phyloP scores from a whole-genome alignment of 2,113 vertebrate species.

The Haliaeetus leucogaster region DNA sequence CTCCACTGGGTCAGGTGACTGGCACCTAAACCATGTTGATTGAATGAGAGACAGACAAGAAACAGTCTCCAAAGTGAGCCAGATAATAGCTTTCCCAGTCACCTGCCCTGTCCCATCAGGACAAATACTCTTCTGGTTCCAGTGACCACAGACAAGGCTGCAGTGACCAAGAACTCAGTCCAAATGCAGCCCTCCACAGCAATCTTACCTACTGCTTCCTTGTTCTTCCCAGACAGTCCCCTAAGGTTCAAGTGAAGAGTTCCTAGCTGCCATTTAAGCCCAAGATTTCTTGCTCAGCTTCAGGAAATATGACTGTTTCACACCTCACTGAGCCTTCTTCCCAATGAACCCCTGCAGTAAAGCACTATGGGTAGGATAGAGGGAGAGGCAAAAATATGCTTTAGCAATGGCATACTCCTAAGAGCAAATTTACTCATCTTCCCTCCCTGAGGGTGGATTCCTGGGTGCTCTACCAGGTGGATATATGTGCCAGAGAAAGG shows the following conservation, averaged over 20 bases:
- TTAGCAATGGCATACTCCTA: neutral
- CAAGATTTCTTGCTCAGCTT: neutral
- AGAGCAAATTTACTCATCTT: neutral
- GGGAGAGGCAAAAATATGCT: neutral
- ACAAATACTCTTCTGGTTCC: neutral
- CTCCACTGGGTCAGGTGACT: neutral
- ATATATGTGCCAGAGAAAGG: neutral
- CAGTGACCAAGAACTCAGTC: neutral
- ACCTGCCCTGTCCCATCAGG: neutral
- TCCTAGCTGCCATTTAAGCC: neutral
- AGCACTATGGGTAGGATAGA: neutral
- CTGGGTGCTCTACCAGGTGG: neutral
- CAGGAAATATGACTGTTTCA: neutral
- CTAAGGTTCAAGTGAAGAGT: neutral
- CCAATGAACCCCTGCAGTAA: neutral
- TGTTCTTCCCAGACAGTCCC: neutral
- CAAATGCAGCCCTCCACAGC: neutral
- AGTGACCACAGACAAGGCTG: neutral
- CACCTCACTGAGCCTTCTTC: neutral
- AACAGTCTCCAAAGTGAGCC: neutral
- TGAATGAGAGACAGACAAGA: neutral
- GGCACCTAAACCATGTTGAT: neutral
- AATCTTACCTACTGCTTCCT: neutral
- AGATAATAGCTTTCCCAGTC: neutral
- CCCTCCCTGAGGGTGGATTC: neutral